Evolutionary conservation across 2,797 vertebrate species (phyloP), one percentile per base, ranked within the genome.

Genomic region (Anguilla anguilla): DNA sequence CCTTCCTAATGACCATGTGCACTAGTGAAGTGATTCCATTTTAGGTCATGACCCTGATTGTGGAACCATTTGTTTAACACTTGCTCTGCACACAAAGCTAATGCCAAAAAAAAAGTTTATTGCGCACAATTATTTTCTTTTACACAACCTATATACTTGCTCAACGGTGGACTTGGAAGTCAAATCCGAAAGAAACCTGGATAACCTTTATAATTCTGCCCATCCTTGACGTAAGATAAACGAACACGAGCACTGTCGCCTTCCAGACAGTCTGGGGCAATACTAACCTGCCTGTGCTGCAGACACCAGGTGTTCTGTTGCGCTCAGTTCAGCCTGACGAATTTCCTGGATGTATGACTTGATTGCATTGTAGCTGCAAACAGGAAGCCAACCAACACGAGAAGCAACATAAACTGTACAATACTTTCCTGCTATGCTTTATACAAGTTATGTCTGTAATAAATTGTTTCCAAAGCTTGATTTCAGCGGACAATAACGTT

Each of bases 261-360:
- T 69, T 69, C n/a, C 25, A 69, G 22, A 64, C 59, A 31, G 81
- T 84, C 46, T 19, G 25, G 11, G 1, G 64, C 22, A 25, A 88
- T 82, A 91, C 97, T 95, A 90, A 99, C 99, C 99, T 93, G 99
- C 98, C 92, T 97, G 93, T 1, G 98, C 98, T 85, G 99, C 99
- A 5, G 98, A 99, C 87, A 98, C 88, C 13, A 99, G 95, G 92
- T 99, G 98, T 87, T 99, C 97, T 0, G 95, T 93, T 46, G 98
- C 95, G 17, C 95, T 96, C 86, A 99, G 96, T 85, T 94, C 97
- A 49, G 95, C 95, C 81, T 96, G 87, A 88, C 96, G 96, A 39
- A 96, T 97, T 87, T 99, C 98, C 88, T 97, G 97, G 59, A 93
- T 95, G 91, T 98, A 97, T 0, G 96, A 96, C 95, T 99, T 99